phyloP scores from a whole-genome alignment of 2,113 vertebrate species.

The Probosciger aterrimus region DNA sequence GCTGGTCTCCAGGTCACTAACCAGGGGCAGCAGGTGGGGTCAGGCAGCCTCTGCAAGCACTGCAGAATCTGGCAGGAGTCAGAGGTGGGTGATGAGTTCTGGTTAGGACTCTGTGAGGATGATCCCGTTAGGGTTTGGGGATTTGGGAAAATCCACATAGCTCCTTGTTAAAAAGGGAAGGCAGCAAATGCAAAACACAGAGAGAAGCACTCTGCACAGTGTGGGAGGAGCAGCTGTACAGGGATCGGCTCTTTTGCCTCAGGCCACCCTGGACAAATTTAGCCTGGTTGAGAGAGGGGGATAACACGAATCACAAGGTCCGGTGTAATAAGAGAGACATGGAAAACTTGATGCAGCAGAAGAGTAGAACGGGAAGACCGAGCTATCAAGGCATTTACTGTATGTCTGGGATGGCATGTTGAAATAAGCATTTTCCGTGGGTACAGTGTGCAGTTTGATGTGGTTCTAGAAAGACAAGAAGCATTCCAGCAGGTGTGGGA shows the following conservation, averaged over 20 bases:
- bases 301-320: conserved; percentile 10
- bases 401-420: neutral
- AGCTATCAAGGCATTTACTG: neutral
- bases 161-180: neutral
- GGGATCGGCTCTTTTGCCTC: neutral
- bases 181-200: neutral
- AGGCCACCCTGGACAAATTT: conserved; percentile 43
- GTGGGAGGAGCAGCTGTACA: neutral
- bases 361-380: neutral
- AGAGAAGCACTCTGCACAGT: neutral
- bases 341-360: conserved; percentile 33
- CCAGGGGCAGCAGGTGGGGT: neutral
- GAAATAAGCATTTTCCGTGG: neutral
- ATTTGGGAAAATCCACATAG: neutral
- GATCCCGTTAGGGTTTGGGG: neutral
- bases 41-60: neutral
- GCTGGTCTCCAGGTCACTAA: neutral
- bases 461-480: neutral
- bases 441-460: neutral
- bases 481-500: neutral
- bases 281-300: neutral
- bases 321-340: neutral
- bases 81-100: neutral
- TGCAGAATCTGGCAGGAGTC: neutral
- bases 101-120: neutral